A percentile compares a stretch with the other conserved stretches of the same genome.
Evolutionary conservation across 2,113 vertebrate species (phyloP).

Genomic region (Takifugu bimaculatus): DNA sequence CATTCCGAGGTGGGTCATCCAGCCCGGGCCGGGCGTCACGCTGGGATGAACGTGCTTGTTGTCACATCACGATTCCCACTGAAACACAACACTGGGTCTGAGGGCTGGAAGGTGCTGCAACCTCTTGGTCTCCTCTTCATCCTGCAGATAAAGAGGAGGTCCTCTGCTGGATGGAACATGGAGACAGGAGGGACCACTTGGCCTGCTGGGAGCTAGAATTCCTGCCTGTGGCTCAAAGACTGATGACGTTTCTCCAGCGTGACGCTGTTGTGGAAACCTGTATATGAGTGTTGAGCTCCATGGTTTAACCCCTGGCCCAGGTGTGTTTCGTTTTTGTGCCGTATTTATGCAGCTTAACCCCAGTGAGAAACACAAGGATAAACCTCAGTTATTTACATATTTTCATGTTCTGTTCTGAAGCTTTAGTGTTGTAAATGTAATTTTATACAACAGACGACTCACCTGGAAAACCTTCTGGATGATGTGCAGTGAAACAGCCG

Average conservation of each 20-base stretch:
- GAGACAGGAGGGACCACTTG: conserved; percentile 74
- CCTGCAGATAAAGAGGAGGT: conserved; percentile 79
- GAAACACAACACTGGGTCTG: conserved; percentile 1
- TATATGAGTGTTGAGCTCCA: no score
- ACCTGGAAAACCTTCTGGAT: conserved; percentile 22
- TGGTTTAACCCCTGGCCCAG: no score
- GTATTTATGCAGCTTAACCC: conserved; percentile 7
- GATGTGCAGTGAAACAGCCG: conserved; percentile 37
- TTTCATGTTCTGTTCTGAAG: conserved; percentile 5
- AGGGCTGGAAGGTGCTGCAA: not conserved
- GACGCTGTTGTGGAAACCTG: no score
- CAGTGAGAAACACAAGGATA: conserved; percentile 26
- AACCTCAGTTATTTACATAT: conserved; percentile 29
- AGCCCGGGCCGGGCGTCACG: conserved; percentile 13
- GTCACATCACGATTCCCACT: conserved; percentile 13
- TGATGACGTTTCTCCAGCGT: conserved; percentile 75
- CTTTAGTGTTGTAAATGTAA: conserved; percentile 5
- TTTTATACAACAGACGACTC: conserved; percentile 19
- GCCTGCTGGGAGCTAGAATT: conserved; percentile 90
- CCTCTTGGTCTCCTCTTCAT: not conserved
- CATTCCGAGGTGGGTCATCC: conserved; percentile 76
- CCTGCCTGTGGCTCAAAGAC: conserved; percentile 83
- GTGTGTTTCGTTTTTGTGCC: not conserved
- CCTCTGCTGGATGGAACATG: conserved; percentile 69
- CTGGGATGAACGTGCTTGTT: conserved; percentile 13